A percentile compares a stretch with the other conserved stretches of the same genome.
Conservation (phyloP, 1,140 invertebrate species). For the Teleogryllus occipitalis region DNA sequence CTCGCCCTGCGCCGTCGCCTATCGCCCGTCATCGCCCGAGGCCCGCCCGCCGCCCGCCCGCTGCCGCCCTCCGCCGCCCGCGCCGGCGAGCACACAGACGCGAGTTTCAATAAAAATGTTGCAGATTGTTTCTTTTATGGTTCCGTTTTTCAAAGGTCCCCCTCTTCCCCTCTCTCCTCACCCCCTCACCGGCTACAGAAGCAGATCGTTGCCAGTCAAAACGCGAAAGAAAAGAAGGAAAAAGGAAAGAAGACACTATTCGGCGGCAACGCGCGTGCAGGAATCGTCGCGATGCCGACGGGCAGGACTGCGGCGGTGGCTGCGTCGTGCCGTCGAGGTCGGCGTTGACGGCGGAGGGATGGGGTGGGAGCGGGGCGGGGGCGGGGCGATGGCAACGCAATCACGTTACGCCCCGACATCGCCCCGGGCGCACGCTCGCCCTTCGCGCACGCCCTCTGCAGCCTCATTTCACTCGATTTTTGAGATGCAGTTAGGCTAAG, state of each 20-base stretch:
- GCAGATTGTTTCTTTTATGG: conserved; percentile 4
- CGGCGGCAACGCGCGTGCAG: neutral
- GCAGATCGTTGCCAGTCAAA: neutral
- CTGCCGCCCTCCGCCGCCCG: no score
- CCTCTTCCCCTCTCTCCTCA: no score
- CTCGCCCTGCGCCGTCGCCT: neutral
- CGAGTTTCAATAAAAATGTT: conserved; percentile 5
- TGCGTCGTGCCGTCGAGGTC: neutral
- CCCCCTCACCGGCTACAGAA: neutral
- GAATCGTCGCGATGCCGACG: neutral
- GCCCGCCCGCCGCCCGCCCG: no score
- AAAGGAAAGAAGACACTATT: neutral
- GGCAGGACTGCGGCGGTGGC: neutral
- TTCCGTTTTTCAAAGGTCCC: neutral
- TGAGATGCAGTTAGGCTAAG: no score
- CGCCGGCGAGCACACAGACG: neutral
- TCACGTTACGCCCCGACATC: no score
- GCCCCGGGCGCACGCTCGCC: no score
- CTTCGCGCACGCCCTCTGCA: no score
- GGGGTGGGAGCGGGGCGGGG: no score
- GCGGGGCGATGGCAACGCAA: no score
- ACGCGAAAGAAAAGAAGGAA: neutral
- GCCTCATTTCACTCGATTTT: no score
- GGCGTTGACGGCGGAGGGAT: neutral
- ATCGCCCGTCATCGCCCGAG: no score